Base-by-base conservation (phyloP, 2,888 invertebrate species). In the Xestia sexstrigata region DNA sequence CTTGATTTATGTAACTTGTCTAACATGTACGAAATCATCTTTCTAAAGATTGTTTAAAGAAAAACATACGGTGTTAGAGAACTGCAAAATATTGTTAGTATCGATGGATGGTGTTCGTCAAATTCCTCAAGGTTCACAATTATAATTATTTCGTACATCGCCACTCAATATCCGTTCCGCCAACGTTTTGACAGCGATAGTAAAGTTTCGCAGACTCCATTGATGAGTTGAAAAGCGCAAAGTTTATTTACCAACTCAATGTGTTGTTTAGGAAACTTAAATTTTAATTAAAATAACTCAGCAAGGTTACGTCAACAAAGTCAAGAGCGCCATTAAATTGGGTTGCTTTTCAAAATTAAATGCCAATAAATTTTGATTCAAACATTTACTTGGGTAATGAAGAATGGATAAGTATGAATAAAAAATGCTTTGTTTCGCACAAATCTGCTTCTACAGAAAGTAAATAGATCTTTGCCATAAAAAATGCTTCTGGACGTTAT, bases 241-340 rank as follows among this genome's bases (percentile, higher is more conserved):
- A 73, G 87, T 87, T 85, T 88, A 82, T 89, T 85, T 87, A 83
- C 70, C 72, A 79, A 63, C 70, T 68, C 74, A 77, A 83, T 82
- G 71, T 78, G 82, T 81, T 91, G 89, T 90, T 87, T 87, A 86
- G 78, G 68, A 84, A 86, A 85, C 85, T 85, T 84, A 81, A 81
- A 86, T 85, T 87, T 79, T 83, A 84, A 89, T 87, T 86, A 79
- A 81, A 84, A 90, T 86, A 83, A 83, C 82, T 77, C 82, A 26
- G 68, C 75, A 87, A 88, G 89, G 88, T 89, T 88, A 86, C 11
- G 83, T 81, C 78, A 84, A 87, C 88, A 90, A 89, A 91, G 90
- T 91, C 89, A 91, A 91, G 89, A 85, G 69, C 89, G 80, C 83
- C 76, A 81, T 88, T 84, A 85, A 87, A 80, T 81, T 81, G 65